Conservation (phyloP, 2,797 vertebrate species). For the Thalassophryne amazonica region DNA sequence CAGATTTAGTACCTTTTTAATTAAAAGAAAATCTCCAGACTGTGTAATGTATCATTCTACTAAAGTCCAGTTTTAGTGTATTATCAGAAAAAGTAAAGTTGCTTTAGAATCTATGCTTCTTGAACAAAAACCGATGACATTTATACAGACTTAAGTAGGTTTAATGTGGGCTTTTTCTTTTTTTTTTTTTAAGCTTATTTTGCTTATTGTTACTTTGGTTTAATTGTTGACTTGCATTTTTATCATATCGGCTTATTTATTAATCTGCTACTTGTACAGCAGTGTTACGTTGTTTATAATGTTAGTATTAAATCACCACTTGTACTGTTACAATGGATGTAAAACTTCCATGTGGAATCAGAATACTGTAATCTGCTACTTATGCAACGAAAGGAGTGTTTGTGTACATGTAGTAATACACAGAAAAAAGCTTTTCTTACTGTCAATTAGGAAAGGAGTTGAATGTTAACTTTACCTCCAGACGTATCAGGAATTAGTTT, state of each 20-base stretch:
- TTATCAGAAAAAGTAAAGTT: background rate
- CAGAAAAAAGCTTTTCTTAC: too few relatives aligned
- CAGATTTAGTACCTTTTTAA: slow-evolving; percentile 52
- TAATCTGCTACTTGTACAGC: slow-evolving; percentile 55
- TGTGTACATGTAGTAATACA: background rate
- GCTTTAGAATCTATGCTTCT: background rate
- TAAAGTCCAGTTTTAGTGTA: slow-evolving; percentile 4
- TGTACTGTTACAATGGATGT: slow-evolving; percentile 46
- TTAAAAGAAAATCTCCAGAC: background rate
- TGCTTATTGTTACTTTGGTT: slow-evolving; percentile 46
- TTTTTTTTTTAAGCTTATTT: slow-evolving; percentile 30
- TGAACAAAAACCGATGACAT: background rate
- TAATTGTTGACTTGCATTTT: slow-evolving; percentile 52
- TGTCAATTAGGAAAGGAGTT: background rate
- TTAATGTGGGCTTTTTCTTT: slow-evolving; percentile 58
- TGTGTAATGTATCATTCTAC: background rate
- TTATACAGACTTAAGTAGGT: slow-evolving; percentile 5
- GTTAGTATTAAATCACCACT: slow-evolving; percentile 35
- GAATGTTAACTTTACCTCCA: slow-evolving; percentile 18
- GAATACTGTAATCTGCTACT: slow-evolving; percentile 45
- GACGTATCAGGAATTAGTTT: slow-evolving; percentile 16
- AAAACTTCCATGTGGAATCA: slow-evolving; percentile 24
- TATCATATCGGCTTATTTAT: slow-evolving; percentile 64
- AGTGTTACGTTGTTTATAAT: slow-evolving; percentile 28
- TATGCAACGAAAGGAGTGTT: slow-evolving; percentile 51